A percentile compares a stretch with the other conserved stretches of the same genome.
These are phyloP conservation scores for Yasuhikotakia modesta DNA, from an alignment of 2,797 vertebrate genomes.

Conservation along the genomic window DNA sequence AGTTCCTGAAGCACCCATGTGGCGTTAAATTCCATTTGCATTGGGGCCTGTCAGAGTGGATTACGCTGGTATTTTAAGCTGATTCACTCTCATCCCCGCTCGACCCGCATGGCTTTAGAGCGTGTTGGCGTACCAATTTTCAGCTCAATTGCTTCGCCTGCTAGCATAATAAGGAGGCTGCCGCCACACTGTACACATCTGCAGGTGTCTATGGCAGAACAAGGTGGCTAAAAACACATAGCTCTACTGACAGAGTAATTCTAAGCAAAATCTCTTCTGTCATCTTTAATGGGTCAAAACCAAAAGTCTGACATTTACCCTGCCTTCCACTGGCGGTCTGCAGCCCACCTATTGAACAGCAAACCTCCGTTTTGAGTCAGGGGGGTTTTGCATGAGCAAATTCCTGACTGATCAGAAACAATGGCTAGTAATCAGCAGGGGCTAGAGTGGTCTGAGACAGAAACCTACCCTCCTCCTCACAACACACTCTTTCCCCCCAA, in stretches of 20 bases:
- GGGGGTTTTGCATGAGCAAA: constrained; percentile 42
- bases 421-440: constrained; percentile 41
- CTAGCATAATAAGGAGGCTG: constrained; percentile 56
- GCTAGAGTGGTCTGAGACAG: constrained; percentile 44
- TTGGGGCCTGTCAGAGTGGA: constrained; percentile 68
- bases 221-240: constrained; percentile 3
- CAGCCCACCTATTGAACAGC: not conserved
- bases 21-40: constrained; percentile 69
- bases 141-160: constrained; percentile 79
- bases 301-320: not conserved
- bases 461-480: constrained; percentile 33
- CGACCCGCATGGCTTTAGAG: constrained; percentile 70
- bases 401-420: constrained; percentile 52
- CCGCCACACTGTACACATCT: constrained; percentile 32
- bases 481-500: constrained; percentile 40
- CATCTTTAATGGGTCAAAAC: constrained; percentile 32
- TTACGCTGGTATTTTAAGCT: constrained; percentile 73
- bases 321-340: constrained; percentile 10
- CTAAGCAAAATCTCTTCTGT: constrained; percentile 10
- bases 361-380: constrained; percentile 8
- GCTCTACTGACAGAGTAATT: not conserved
- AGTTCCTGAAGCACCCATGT: constrained; percentile 54
- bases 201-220: not conserved
- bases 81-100: constrained; percentile 64
- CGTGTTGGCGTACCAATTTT: constrained; percentile 77